Evolutionary conservation across 2,797 vertebrate genomes (phyloP).

Genomic region (Malurus leucopterus): DNA sequence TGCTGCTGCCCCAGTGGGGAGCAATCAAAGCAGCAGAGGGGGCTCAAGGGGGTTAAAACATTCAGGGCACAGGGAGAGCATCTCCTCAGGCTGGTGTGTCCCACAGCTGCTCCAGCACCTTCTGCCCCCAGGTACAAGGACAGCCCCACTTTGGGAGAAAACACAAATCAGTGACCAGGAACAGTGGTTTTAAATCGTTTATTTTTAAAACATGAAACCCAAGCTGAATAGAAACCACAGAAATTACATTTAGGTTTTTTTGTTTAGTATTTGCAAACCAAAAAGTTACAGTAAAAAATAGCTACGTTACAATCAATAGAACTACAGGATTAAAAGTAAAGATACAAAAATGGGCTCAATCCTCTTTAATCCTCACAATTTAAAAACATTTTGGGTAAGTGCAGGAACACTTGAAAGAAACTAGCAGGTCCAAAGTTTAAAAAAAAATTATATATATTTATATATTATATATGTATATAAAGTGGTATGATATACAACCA

Average conservation of each 20-base stretch:
- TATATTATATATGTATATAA: conserved; percentile 65
- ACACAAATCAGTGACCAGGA: not conserved
- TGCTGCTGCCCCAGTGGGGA: not conserved
- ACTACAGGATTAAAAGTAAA: conserved; percentile 65
- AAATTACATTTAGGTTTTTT: conserved; percentile 87
- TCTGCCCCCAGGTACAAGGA: not conserved
- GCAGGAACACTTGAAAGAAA: conserved; percentile 58
- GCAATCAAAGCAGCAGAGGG: not conserved
- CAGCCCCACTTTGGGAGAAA: not conserved
- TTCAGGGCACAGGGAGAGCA: fast-evolving
- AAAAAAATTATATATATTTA: conserved; percentile 68
- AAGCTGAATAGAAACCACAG: conserved; percentile 92
- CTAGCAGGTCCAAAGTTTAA: conserved; percentile 42
- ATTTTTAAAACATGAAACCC: conserved; percentile 94
- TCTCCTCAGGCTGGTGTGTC: not conserved
- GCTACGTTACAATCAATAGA: conserved; percentile 70
- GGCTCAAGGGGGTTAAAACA: not conserved
- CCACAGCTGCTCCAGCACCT: not conserved
- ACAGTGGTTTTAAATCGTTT: conserved; percentile 69
- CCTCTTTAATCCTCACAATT: conserved; percentile 58
- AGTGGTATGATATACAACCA: conserved; percentile 68
- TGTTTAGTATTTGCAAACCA: conserved; percentile 85
- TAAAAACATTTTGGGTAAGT: conserved; percentile 55
- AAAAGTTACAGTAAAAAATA: conserved; percentile 73
- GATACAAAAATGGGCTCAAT: conserved; percentile 57